Evolutionary conservation across 1,140 invertebrate genomes (phyloP).

Genomic region (Chionoecetes opilio): DNA sequence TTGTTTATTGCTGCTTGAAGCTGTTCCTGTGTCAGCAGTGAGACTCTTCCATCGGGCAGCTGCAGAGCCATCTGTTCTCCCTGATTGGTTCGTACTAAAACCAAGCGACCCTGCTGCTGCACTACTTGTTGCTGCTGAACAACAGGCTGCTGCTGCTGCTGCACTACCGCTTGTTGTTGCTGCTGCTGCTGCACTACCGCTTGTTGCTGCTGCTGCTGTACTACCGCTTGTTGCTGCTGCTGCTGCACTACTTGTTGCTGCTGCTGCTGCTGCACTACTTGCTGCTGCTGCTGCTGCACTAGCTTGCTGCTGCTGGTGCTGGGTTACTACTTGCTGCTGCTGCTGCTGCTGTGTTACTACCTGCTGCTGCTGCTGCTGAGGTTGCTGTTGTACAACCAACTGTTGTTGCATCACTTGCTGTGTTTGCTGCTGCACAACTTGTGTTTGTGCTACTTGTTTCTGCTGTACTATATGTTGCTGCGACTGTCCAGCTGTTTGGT

Average conservation of each 20-base stretch:
- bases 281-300: slow-evolving; percentile 42
- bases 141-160: slow-evolving; percentile 40
- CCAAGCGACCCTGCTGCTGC: slow-evolving; percentile 70
- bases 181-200: slow-evolving; percentile 40
- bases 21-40: slow-evolving; percentile 73
- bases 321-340: slow-evolving; percentile 44
- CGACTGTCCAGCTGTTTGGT: slow-evolving; percentile 46
- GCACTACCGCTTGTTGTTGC: slow-evolving; percentile 35
- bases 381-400: slow-evolving; percentile 52
- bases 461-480: slow-evolving; percentile 52
- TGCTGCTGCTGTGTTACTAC: slow-evolving; percentile 49
- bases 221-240: slow-evolving; percentile 64
- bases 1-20: slow-evolving; percentile 58
- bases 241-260: slow-evolving; percentile 65
- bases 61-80: slow-evolving; percentile 73
- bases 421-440: slow-evolving; percentile 43
- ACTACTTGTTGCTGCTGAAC: slow-evolving; percentile 45
- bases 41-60: slow-evolving; percentile 69
- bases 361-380: slow-evolving; percentile 41
- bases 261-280: slow-evolving; percentile 17
- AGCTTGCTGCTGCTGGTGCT: slow-evolving; percentile 50
- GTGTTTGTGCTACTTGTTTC: slow-evolving; percentile 54
- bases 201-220: slow-evolving; percentile 52
- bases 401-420: slow-evolving; percentile 60
- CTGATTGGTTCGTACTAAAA: slow-evolving; percentile 72